Evolutionary conservation across 1,140 invertebrate species (phyloP).

Genomic region (Pararge aegeria): DNA sequence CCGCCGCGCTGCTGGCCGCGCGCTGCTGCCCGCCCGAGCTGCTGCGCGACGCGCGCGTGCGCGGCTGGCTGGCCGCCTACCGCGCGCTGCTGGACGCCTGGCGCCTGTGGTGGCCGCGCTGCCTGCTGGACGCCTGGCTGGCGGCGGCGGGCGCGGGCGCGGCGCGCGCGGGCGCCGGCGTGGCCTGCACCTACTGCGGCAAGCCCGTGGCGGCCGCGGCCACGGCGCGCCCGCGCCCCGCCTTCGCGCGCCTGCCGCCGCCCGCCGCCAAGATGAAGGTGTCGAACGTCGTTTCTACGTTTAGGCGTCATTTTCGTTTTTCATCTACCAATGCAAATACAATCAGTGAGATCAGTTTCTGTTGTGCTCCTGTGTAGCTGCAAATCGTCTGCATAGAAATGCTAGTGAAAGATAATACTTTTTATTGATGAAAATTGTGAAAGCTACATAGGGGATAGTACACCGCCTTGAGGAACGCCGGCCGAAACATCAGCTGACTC

Average conservation of each 20-base stretch:
- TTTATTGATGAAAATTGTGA: too few species aligned
- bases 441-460: too few species aligned
- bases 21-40: slow-evolving; percentile 85
- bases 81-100: slow-evolving; percentile 86
- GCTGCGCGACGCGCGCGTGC: slow-evolving; percentile 72
- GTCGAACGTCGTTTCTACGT: not conserved
- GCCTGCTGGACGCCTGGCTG: slow-evolving; percentile 82
- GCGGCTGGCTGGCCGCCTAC: slow-evolving; percentile 88
- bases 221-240: slow-evolving; percentile 81
- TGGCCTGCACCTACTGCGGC: slow-evolving; percentile 96
- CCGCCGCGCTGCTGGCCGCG: slow-evolving; percentile 90
- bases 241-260: slow-evolving; percentile 82
- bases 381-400: too few species aligned
- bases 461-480: too few species aligned
- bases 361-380: too few species aligned
- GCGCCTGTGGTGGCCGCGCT: slow-evolving; percentile 88
- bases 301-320: too few species aligned
- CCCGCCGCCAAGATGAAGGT: slow-evolving; percentile 69
- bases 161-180: slow-evolving; percentile 83
- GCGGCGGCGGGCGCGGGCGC: slow-evolving; percentile 42
- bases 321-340: too few species aligned
- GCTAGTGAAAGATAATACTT: too few species aligned
- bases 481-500: too few species aligned
- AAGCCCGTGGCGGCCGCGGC: slow-evolving; percentile 93
- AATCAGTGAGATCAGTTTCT: too few species aligned